Percentiles rank a stretch among this genome's conserved stretches.
These are phyloP conservation scores for Petrocephalus sullivani DNA, from an alignment of 2,797 vertebrate species.

Conservation along the genomic window DNA sequence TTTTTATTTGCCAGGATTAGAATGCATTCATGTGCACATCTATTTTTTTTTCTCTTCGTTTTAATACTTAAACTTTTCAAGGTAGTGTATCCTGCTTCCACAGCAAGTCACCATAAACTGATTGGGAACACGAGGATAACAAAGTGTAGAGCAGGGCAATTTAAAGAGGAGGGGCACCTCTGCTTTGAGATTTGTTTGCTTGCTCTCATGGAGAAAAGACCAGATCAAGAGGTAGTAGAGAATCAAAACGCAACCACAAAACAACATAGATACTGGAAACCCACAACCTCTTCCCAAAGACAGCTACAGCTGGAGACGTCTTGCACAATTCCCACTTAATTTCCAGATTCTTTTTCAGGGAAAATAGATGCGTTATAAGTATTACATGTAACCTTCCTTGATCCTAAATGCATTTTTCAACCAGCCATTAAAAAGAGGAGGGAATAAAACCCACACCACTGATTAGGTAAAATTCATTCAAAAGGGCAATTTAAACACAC, in stretches of 20 bases:
- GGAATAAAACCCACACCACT: neutral
- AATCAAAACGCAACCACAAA: constrained; percentile 1
- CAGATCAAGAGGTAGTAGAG: constrained; percentile 13
- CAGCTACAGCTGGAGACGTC: neutral
- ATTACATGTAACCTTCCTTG: neutral
- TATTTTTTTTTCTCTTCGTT: neutral
- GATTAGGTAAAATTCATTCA: neutral
- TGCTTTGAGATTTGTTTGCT: neutral
- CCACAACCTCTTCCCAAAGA: neutral
- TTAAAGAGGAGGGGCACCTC: neutral
- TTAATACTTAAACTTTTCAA: constrained; percentile 8
- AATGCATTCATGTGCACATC: constrained; percentile 6
- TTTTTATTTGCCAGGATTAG: constrained; percentile 16
- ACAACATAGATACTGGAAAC: neutral
- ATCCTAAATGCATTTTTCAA: neutral
- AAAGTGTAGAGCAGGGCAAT: neutral
- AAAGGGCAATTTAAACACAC: neutral
- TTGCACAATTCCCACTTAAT: neutral
- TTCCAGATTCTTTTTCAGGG: neutral
- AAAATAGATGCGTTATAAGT: too few relatives aligned
- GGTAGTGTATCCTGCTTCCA: neutral
- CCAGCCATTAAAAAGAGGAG: neutral
- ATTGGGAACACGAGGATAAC: neutral
- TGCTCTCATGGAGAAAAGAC: constrained; percentile 7
- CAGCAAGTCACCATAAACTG: neutral